A percentile compares a stretch with the other conserved stretches of the same genome.
These are phyloP conservation scores for Salticus scenicus DNA, from an alignment of 2,888 invertebrate genomes.

Conservation along the genomic window DNA sequence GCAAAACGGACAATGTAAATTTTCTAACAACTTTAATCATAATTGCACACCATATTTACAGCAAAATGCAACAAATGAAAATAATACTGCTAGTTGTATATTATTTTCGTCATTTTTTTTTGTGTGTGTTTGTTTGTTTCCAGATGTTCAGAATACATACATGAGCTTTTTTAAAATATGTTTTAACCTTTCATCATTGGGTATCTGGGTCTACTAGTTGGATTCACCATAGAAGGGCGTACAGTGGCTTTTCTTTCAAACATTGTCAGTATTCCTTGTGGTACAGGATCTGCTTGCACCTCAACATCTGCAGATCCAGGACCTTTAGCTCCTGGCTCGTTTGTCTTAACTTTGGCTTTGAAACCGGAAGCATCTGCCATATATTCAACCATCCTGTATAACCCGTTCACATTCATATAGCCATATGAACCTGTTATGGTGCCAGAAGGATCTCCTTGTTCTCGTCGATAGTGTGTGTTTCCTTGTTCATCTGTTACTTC, in stretches of 20 bases:
- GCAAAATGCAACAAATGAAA: no score
- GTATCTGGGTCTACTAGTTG: not conserved
- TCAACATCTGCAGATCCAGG: slow-evolving; percentile 22
- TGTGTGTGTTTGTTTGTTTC: no score
- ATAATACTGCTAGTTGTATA: no score
- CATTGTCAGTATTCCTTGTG: not conserved
- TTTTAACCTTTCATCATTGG: not conserved
- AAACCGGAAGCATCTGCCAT: slow-evolving; percentile 29
- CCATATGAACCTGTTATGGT: slow-evolving; percentile 43
- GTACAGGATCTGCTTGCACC: slow-evolving; percentile 28
- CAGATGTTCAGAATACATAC: no score
- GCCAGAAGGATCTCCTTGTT: slow-evolving; percentile 19
- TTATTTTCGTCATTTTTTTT: no score
- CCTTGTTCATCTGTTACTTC: slow-evolving; percentile 38
- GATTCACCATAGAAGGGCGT: no score
- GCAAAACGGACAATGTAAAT: no score
- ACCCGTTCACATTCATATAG: slow-evolving; percentile 40
- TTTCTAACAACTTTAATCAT: no score
- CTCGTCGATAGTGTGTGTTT: slow-evolving; percentile 29
- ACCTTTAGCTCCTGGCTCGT: slow-evolving; percentile 43
- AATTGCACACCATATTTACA: no score
- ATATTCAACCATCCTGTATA: slow-evolving; percentile 47
- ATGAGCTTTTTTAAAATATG: no score
- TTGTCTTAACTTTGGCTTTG: slow-evolving; percentile 52
- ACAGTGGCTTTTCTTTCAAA: not conserved